These are phyloP conservation scores for Cololabis saira DNA, from an alignment of 2,113 vertebrate species.

Conservation along the genomic window DNA sequence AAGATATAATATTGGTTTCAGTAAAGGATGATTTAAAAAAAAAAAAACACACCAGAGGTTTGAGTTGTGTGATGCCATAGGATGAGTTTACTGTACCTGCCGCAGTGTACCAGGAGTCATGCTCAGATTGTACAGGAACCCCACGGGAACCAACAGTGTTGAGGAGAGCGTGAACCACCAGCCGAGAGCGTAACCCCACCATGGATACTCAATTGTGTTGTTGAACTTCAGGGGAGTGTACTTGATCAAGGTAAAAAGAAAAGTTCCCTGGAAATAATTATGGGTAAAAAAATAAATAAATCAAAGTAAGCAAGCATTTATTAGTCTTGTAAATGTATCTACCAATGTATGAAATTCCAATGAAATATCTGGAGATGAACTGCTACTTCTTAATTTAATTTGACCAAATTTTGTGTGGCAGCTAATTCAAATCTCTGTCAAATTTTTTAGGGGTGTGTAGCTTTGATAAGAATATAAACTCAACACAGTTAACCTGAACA, in stretches of 20 bases:
- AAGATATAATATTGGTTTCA: constrained; percentile 16
- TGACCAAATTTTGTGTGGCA: too few relatives aligned
- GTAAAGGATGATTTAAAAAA: neutral
- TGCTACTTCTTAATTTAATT: too few relatives aligned
- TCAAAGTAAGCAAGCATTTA: too few relatives aligned
- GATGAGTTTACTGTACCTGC: constrained; percentile 58
- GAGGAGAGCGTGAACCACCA: constrained; percentile 86
- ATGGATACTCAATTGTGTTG: constrained; percentile 79
- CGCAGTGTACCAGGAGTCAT: constrained; percentile 74
- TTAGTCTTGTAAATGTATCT: neutral
- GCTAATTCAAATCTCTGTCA: too few relatives aligned
- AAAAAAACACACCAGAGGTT: rapidly evolving
- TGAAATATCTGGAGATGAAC: too few relatives aligned
- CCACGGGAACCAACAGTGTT: constrained; percentile 80
- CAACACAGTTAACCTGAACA: too few relatives aligned
- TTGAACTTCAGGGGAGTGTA: constrained; percentile 84
- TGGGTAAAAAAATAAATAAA: neutral
- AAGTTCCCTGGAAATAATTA: constrained; percentile 71
- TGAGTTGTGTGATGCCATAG: neutral
- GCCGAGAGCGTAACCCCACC: constrained; percentile 83
- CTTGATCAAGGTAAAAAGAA: constrained; percentile 82
- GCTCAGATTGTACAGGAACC: constrained; percentile 76
- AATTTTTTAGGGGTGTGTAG: too few relatives aligned
- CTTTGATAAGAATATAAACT: too few relatives aligned
- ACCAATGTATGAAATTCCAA: neutral